Conservation (phyloP, 2,797 vertebrate species). For the Mormyrops attenuatus region DNA sequence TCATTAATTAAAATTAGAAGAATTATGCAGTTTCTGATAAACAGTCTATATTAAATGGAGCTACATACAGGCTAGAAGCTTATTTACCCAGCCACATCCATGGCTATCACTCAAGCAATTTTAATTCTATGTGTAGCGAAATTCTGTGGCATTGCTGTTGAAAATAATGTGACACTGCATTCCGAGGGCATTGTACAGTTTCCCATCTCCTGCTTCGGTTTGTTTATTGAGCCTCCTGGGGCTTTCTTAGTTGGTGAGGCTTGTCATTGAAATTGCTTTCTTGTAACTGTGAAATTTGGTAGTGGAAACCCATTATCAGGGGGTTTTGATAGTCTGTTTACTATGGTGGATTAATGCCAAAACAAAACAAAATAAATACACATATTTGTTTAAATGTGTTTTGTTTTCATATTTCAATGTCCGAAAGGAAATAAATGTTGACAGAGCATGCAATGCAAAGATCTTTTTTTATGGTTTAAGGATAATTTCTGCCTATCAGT, state of each 20-base stretch:
- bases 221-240: slow-evolving; percentile 23
- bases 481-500: neutral
- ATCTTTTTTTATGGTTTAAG: neutral
- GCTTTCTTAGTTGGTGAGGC: slow-evolving; percentile 17
- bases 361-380: neutral
- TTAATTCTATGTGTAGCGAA: slow-evolving; percentile 11
- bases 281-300: slow-evolving; percentile 30
- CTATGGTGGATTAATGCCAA: slow-evolving; percentile 20
- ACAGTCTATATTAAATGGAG: neutral
- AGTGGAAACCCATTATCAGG: slow-evolving; percentile 26
- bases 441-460: neutral
- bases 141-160: neutral
- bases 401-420: neutral
- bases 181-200: neutral
- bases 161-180: neutral
- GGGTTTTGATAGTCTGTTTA: slow-evolving; percentile 21
- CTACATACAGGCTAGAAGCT: neutral
- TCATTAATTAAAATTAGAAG: slow-evolving; percentile 33
- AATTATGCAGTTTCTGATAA: slow-evolving; percentile 4
- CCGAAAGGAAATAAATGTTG: neutral
- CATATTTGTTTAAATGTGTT: slow-evolving; percentile 8
- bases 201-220: slow-evolving; percentile 2
- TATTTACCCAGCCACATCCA: neutral
- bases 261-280: slow-evolving; percentile 43
- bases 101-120: neutral